A percentile compares a stretch with the other conserved stretches of the same genome.
Evolutionary conservation across 1,140 invertebrate species (phyloP).

Genomic region (Triops longicaudatus): DNA sequence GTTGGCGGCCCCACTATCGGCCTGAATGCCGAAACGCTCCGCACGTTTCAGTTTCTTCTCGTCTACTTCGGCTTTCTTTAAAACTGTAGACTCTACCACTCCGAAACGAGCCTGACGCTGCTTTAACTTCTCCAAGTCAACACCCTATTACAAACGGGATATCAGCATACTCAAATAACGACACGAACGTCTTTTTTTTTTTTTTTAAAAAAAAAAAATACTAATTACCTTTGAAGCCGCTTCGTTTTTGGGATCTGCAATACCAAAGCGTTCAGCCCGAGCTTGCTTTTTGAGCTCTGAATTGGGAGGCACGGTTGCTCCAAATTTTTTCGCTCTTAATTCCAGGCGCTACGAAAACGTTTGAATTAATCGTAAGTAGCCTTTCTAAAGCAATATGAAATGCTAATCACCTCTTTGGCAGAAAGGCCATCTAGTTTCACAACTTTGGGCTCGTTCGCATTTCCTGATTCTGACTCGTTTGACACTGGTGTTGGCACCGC

Average conservation of each 20-base stretch:
- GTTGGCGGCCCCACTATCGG: background rate
- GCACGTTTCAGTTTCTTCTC: slow-evolving; percentile 26
- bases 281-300: slow-evolving; percentile 53
- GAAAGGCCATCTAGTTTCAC: slow-evolving; percentile 39
- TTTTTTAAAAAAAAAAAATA: background rate
- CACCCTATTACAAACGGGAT: background rate
- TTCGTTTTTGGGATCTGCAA: slow-evolving; percentile 24
- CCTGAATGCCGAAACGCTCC: slow-evolving; percentile 17
- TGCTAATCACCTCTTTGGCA: slow-evolving; percentile 49
- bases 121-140: slow-evolving; percentile 19
- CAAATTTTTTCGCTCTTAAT: slow-evolving; percentile 70
- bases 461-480: background rate
- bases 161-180: background rate
- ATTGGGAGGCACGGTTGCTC: slow-evolving; percentile 48
- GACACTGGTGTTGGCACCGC: background rate
- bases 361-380: background rate
- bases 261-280: slow-evolving; percentile 55
- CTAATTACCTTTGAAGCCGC: background rate
- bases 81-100: background rate
- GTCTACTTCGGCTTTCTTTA: slow-evolving; percentile 17
- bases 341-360: slow-evolving; percentile 49
- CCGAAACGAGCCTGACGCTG: slow-evolving; percentile 24
- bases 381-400: background rate
- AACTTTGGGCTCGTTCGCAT: background rate
- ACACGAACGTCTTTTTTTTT: background rate